These are phyloP conservation scores for Nipponacmea schrenckii DNA, from an alignment of 2,888 invertebrate genomes.

Conservation along the genomic window DNA sequence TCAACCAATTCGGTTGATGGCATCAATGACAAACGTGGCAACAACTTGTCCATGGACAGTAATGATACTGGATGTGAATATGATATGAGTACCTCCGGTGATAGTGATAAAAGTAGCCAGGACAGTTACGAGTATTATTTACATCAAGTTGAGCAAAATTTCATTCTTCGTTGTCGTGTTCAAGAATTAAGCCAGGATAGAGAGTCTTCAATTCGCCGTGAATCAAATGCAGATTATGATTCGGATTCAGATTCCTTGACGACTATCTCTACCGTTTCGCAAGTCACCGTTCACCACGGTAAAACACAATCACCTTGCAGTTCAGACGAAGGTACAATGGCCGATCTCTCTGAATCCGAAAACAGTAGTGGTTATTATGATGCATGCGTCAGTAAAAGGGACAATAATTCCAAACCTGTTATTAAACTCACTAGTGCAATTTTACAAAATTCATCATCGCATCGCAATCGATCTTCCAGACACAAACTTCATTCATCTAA, in stretches of 20 bases:
- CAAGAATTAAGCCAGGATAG: constrained; percentile 15
- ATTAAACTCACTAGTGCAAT: neutral
- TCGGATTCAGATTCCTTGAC: constrained; percentile 14
- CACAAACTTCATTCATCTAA: neutral
- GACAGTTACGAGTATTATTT: constrained; percentile 34
- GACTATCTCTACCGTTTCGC: neutral
- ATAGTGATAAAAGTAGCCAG: constrained; percentile 28
- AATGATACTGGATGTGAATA: constrained; percentile 39
- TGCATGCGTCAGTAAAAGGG: constrained; percentile 1
- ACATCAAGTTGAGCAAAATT: constrained; percentile 31
- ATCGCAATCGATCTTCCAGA: neutral
- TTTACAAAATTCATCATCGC: constrained; percentile 5
- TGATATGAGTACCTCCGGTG: constrained; percentile 38
- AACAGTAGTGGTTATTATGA: constrained; percentile 33
- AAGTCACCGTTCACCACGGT: neutral
- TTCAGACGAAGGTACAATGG: constrained; percentile 25
- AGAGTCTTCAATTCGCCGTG: neutral
- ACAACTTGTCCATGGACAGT: constrained; percentile 25
- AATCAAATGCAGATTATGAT: neutral
- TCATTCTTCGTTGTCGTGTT: constrained; percentile 28
- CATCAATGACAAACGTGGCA: neutral
- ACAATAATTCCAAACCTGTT: neutral
- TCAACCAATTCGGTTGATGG: neutral
- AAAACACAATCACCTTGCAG: neutral
- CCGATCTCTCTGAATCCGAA: constrained; percentile 29